Evolutionary conservation across 1,140 invertebrate species (phyloP).

Genomic region (Eurosta solidaginis): DNA sequence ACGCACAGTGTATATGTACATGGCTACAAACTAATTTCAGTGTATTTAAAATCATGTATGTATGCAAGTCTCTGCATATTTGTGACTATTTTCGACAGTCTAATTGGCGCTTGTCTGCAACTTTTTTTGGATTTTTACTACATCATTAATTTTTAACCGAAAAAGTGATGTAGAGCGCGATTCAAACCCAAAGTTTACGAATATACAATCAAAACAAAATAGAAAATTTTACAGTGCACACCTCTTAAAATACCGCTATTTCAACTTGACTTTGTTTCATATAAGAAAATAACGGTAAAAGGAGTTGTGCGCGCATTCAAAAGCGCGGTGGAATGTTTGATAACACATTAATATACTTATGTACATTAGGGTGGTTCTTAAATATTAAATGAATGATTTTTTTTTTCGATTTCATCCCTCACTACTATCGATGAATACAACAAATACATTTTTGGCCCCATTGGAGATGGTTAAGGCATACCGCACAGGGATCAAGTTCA

Average conservation of each 20-base stretch:
- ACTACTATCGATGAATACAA: too few species aligned
- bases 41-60: not conserved
- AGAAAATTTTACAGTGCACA: not conserved
- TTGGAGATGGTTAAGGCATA: too few species aligned
- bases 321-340: not conserved
- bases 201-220: slow-evolving; percentile 7
- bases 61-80: not conserved
- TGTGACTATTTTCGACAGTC: not conserved
- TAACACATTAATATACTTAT: not conserved
- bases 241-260: not conserved
- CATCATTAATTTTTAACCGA: not conserved
- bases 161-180: not conserved
- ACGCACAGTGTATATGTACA: too few species aligned
- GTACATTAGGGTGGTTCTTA: too few species aligned
- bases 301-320: not conserved
- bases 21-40: too few species aligned
- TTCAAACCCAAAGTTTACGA: not conserved
- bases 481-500: too few species aligned
- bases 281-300: not conserved
- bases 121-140: not conserved
- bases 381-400: too few species aligned
- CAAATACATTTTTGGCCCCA: too few species aligned
- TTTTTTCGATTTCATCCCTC: too few species aligned
- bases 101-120: not conserved
- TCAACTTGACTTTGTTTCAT: not conserved